Evolutionary conservation across 2,888 invertebrate species (phyloP), one percentile per base, ranked within the genome.

Genomic region (Iphiclides podalirius): DNA sequence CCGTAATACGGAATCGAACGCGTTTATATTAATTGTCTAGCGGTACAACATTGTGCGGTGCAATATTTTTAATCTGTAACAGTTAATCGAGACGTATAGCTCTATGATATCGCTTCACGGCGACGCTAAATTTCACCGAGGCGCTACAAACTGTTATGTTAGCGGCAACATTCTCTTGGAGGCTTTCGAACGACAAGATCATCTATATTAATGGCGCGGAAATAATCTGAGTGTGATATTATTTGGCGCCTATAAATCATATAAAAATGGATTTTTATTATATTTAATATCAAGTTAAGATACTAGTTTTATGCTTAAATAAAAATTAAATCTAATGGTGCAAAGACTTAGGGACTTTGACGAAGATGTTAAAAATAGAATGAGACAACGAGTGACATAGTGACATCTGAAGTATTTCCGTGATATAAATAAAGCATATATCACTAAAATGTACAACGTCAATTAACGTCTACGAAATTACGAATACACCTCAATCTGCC

Each of bases 11-110:
- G 14, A 35, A 50, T 6, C n/a, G 34, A 36, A 49, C 26, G 34
- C 28, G 40, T 47, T 52, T 53, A 48, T 56, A 54, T 51, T 53
- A 52, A 54, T 57, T 53, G 36, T 47, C 31, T 59, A 59, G 54
- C 57, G 55, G 59, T 59, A 54, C 43, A 44, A 41, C 11, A 17
- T 42, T 50, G 43, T 51, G 53, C 52, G n/a, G n/a, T n/a, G 44
- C 44, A 41, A 35, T 47, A 35, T 48, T 41, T 40, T 31, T 45
- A 51, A 51, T 50, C 40, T 44, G 20, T 45, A 33, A 41, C 45
- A 50, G 45, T 40, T 40, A 17, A 45, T 37, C 37, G 23, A 12
- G 23, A 33, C 28, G 20, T 41, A 35, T 26, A 43, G 33, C 31
- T 34, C 36, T 44, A 31, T 17, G 12, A 35, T 45, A 45, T 41